Percentiles rank a stretch among this genome's conserved stretches.
phyloP scores from a whole-genome alignment of 1,140 invertebrate genomes.

The Aleiodes sp. region DNA sequence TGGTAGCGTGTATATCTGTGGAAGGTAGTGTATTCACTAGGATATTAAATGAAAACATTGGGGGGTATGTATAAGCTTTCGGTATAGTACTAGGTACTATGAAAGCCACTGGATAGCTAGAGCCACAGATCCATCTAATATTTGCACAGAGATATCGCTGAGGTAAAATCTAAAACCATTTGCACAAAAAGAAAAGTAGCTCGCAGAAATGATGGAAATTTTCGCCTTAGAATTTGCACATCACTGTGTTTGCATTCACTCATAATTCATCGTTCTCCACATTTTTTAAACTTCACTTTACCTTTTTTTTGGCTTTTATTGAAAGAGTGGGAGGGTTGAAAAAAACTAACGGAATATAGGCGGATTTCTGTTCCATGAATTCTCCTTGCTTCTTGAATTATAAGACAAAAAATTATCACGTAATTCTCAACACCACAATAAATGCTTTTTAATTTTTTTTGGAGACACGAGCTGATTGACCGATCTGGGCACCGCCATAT shows the following conservation, averaged over 20 bases:
- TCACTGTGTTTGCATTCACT: not conserved
- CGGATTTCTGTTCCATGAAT: too few relatives aligned
- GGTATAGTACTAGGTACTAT: not conserved
- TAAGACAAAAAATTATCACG: too few relatives aligned
- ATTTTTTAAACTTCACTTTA: not conserved
- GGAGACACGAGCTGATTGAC: too few relatives aligned
- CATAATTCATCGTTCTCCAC: not conserved
- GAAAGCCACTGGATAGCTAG: slow-evolving; percentile 34
- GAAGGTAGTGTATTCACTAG: slow-evolving; percentile 47
- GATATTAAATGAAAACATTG: slow-evolving; percentile 66
- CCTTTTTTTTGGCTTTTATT: slow-evolving; percentile 25
- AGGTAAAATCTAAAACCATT: slow-evolving; percentile 55
- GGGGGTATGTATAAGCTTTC: slow-evolving; percentile 29
- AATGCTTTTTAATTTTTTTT: too few relatives aligned
- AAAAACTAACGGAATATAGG: too few relatives aligned
- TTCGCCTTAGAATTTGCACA: not conserved
- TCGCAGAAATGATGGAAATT: not conserved
- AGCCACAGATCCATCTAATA: slow-evolving; percentile 50
- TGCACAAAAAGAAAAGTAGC: slow-evolving; percentile 25
- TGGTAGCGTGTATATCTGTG: slow-evolving; percentile 50
- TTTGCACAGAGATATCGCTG: slow-evolving; percentile 62
- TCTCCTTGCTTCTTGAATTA: too few relatives aligned
- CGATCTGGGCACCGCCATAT: too few relatives aligned
- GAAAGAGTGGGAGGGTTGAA: too few relatives aligned
- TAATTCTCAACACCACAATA: too few relatives aligned